Conservation (phyloP, 2,888 invertebrate genomes). For the Spialia ferax region DNA sequence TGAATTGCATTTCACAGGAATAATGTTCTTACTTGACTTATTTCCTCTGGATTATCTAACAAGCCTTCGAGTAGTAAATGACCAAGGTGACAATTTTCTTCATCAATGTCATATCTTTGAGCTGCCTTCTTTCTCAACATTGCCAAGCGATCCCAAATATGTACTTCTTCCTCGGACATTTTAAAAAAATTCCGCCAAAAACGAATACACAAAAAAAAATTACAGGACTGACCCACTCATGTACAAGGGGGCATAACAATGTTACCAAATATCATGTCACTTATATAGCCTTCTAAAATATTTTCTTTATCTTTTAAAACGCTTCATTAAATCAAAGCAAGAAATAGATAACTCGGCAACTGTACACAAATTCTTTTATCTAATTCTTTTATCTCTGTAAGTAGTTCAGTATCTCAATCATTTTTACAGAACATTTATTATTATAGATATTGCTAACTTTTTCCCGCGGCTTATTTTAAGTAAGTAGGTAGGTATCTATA, state of each 20-base stretch:
- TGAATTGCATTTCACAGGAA: neutral
- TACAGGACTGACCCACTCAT: neutral
- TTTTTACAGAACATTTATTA: neutral
- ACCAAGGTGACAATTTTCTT: constrained; percentile 59
- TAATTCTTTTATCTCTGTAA: constrained; percentile 10
- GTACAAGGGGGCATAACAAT: neutral
- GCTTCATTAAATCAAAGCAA: constrained; percentile 15
- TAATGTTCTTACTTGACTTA: constrained; percentile 54
- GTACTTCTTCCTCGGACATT: constrained; percentile 52
- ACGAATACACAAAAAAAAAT: neutral
- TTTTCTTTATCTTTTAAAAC: constrained; percentile 18
- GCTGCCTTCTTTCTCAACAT: constrained; percentile 55
- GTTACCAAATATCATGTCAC: neutral
- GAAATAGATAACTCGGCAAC: constrained; percentile 11
- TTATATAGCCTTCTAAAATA: constrained; percentile 56
- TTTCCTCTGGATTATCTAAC: constrained; percentile 52
- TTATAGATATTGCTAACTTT: neutral
- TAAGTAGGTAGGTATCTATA: too few relatives aligned
- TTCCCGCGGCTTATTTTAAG: neutral
- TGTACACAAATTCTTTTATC: neutral
- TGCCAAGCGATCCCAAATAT: constrained; percentile 51
- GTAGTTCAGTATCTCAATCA: neutral
- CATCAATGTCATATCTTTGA: constrained; percentile 52
- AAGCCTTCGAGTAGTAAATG: constrained; percentile 59
- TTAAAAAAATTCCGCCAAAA: neutral